Conservation (phyloP, 2,888 invertebrate species). For the Drosophila mimetica region DNA sequence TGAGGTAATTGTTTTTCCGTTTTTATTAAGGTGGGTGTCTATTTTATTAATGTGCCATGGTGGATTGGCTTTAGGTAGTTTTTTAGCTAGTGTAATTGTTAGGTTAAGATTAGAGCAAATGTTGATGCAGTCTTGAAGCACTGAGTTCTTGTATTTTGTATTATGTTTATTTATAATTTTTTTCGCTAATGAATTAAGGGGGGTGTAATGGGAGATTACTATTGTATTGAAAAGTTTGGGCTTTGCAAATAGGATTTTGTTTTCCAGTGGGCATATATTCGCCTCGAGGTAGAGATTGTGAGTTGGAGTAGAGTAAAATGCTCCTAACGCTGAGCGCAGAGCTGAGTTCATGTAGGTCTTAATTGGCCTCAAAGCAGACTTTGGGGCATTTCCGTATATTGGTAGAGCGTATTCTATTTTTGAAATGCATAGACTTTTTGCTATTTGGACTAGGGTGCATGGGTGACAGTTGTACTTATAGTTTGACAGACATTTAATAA, state of each 20-base stretch:
- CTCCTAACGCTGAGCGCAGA: conserved; percentile 1
- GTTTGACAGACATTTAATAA: conserved; percentile 2
- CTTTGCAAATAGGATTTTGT: not conserved
- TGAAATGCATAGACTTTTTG: not conserved
- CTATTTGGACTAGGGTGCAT: not conserved
- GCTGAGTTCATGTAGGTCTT: not conserved
- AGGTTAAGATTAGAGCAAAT: not conserved
- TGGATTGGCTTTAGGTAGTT: not conserved
- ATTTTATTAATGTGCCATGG: not conserved
- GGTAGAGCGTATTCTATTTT: not conserved
- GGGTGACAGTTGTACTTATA: not conserved
- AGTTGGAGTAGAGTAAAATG: not conserved
- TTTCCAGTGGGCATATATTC: not conserved
- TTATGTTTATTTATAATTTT: too few species aligned
- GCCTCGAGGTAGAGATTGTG: not conserved
- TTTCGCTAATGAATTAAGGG: too few species aligned
- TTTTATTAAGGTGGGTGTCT: not conserved
- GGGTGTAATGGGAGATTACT: not conserved
- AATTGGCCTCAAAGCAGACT: not conserved
- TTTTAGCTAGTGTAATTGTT: not conserved
- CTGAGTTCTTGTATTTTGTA: not conserved
- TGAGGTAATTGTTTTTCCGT: not conserved
- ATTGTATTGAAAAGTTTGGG: not conserved
- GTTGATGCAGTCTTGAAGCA: not conserved
- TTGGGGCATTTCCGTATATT: not conserved